These are phyloP conservation scores for Macropodus opercularis DNA, from an alignment of 2,797 vertebrate genomes.

Conservation along the genomic window DNA sequence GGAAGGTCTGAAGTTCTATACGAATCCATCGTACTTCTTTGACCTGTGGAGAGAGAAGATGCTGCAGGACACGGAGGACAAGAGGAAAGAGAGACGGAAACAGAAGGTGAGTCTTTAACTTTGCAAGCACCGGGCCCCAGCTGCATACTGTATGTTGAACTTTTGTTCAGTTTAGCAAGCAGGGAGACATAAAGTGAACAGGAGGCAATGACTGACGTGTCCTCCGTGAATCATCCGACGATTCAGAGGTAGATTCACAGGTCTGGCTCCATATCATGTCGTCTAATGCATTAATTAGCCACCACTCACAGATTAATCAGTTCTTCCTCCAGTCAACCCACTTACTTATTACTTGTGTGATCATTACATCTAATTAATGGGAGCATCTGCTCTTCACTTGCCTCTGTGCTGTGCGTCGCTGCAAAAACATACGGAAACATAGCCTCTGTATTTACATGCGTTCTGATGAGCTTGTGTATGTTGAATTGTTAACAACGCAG, in stretches of 20 bases:
- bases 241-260: constrained; percentile 36
- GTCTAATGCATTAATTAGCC: constrained; percentile 56
- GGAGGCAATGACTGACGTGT: constrained; percentile 18
- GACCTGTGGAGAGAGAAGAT: constrained; percentile 99
- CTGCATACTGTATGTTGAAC: background rate
- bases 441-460: background rate
- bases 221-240: constrained; percentile 39
- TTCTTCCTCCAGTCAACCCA: constrained; percentile 49
- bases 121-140: background rate
- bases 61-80: constrained; percentile 98
- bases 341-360: constrained; percentile 58
- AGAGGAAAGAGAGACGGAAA: constrained; percentile 96
- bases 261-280: constrained; percentile 28
- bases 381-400: constrained; percentile 64
- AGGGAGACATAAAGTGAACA: constrained; percentile 8
- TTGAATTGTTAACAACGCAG: constrained; percentile 5
- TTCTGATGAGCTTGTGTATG: background rate
- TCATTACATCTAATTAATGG: constrained; percentile 71
- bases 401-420: constrained; percentile 20
- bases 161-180: background rate
- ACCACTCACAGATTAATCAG: constrained; percentile 50
- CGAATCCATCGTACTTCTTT: constrained; percentile 98
- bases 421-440: constrained; percentile 9
- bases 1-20: constrained; percentile 97
- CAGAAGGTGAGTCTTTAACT: constrained; percentile 87